These are phyloP conservation scores for Climacteris rufus DNA, from an alignment of 2,113 vertebrate genomes.

Conservation along the genomic window DNA sequence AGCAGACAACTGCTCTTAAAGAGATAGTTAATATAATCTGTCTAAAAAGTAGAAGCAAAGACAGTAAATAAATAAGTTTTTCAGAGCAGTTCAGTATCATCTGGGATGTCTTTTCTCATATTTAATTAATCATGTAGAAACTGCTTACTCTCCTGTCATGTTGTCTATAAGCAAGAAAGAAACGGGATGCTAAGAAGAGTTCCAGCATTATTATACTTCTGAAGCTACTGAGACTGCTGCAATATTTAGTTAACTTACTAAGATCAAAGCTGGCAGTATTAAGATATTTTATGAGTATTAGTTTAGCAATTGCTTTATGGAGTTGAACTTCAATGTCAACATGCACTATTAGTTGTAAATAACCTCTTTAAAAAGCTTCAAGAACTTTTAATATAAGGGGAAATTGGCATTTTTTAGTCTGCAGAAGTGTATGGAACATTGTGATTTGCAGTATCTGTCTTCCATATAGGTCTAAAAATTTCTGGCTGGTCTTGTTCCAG, in stretches of 20 bases:
- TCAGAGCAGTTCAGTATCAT: neutral
- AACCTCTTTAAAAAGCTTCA: neutral
- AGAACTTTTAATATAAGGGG: neutral
- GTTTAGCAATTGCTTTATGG: neutral
- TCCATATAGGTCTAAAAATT: neutral
- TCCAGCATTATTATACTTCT: neutral
- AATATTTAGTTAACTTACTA: neutral
- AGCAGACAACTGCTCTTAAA: neutral
- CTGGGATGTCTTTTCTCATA: neutral
- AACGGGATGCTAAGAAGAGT: neutral
- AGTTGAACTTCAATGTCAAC: neutral
- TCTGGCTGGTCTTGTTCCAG: neutral
- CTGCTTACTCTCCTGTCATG: neutral
- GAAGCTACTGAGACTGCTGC: neutral
- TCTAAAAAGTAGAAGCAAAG: neutral
- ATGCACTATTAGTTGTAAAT: neutral
- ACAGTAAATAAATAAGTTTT: neutral
- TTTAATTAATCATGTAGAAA: neutral
- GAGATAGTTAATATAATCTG: neutral
- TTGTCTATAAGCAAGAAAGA: neutral
- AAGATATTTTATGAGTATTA: neutral
- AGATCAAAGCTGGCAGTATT: neutral
- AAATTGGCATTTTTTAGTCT: neutral
- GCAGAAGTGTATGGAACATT: neutral
- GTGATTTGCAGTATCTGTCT: neutral